Evolutionary conservation across 2,113 vertebrate genomes (phyloP).

Genomic region (Siniperca knerii): DNA sequence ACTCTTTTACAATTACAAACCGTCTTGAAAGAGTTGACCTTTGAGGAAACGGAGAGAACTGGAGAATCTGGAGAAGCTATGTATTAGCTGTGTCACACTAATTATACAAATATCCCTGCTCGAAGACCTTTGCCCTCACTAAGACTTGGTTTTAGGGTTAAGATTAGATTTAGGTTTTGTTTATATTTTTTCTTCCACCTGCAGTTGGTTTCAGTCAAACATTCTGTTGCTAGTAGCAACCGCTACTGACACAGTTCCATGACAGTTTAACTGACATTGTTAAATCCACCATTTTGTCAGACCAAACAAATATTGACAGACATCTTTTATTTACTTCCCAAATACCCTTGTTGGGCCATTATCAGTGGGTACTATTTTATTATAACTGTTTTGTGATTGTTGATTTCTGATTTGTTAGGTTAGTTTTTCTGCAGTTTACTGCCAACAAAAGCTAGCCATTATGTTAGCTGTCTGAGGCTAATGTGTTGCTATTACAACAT

Average conservation of each 20-base stretch:
- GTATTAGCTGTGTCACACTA: not conserved
- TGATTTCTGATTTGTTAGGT: not conserved
- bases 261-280: too few species aligned
- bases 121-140: not conserved
- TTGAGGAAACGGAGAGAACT: not conserved
- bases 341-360: not conserved
- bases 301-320: not conserved
- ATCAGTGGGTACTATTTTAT: not conserved
- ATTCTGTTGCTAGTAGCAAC: too few species aligned
- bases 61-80: not conserved
- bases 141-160: too few species aligned
- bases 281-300: not conserved
- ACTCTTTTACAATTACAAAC: not conserved
- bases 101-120: not conserved
- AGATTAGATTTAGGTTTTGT: too few species aligned
- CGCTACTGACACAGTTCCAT: too few species aligned
- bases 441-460: not conserved
- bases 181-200: too few species aligned
- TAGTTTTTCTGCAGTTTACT: not conserved
- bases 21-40: not conserved
- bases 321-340: not conserved
- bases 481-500: not conserved
- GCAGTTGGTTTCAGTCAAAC: too few species aligned
- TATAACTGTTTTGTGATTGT: not conserved
- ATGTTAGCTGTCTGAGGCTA: not conserved